Base-by-base conservation (phyloP, 1,140 invertebrate genomes). In the Phocides pigmalion region DNA sequence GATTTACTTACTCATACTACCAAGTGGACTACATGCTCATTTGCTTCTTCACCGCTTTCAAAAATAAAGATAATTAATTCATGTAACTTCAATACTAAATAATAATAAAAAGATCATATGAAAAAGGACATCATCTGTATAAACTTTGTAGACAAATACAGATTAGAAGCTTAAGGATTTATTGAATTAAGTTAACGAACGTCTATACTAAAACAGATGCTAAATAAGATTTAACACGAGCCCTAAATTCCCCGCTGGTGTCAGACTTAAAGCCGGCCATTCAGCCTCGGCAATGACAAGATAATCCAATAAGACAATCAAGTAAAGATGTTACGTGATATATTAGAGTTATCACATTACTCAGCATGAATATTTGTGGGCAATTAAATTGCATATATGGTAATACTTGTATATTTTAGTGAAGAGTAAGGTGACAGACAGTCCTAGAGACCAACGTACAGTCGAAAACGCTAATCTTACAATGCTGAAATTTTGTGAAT, bases 221-320 rank as follows among this genome's bases (percentile, higher is more conserved):
- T 56, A 12, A 11, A 9, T 54, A 22, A 35, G 41, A 25, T 20
- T 12, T 39, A 19, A 42, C 22, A 41, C 14, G 0, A 42, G 20
- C 12, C 35, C 37, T 56, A 42, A 42, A 25, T 51, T 51, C 49
- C 37, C 37, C 14, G 15, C 15, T 4, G 39, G 12, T 20, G 22
- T 25, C 19, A 39, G 4, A 39, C 19, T 56, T 42, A 11, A 44
- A 58, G 41, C 54, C 22, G 22, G 32, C 28, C n/a, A 58, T 25
- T n/a, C n/a, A n/a, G 20, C 39, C 20, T 11, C 39, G 11, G 14
- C 14, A 32, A 44, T 44, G 54, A 58, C 54, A 58, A 46, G 54
- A 32, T 58, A 58, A 58, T 58, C 22, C 25, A 56, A 42, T 56
- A 56, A 56, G 19, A 47, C 44, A 47, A 44, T 47, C 39, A 44